phyloP scores from a whole-genome alignment of 2,797 vertebrate species.

The Crocidura indochinensis region DNA sequence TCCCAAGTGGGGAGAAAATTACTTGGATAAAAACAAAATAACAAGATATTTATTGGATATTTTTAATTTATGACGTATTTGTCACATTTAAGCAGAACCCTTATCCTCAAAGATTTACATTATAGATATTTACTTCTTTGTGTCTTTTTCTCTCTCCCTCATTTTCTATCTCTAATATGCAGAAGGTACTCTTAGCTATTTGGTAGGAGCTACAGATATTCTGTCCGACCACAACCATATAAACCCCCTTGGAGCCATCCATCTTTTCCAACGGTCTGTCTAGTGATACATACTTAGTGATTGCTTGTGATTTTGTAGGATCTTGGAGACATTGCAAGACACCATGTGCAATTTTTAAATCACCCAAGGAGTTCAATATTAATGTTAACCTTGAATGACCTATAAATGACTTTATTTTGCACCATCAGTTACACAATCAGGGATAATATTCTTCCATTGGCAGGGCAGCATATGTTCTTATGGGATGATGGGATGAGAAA shows the following conservation, averaged over 20 bases:
- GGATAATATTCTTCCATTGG: not conserved
- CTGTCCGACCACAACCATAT: not conserved
- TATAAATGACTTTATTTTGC: constrained; percentile 38
- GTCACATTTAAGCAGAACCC: constrained; percentile 63
- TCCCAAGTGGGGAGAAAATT: constrained; percentile 71
- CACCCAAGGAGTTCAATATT: not conserved
- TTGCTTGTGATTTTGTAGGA: not conserved
- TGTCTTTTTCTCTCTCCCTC: constrained; percentile 50
- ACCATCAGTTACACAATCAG: not conserved
- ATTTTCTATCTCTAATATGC: constrained; percentile 57
- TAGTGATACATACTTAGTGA: not conserved
- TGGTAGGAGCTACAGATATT: constrained; percentile 49
- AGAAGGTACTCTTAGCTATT: constrained; percentile 36
- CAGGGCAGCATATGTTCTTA: not conserved
- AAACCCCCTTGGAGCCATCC: not conserved
- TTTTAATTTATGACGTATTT: constrained; percentile 77
- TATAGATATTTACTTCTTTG: constrained; percentile 62
- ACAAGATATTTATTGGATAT: constrained; percentile 74
- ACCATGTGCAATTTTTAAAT: constrained; percentile 34
- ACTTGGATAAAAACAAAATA: constrained; percentile 77
- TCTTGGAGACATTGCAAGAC: constrained; percentile 18
- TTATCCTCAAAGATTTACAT: constrained; percentile 56
- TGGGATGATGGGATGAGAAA: not conserved
- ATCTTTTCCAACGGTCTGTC: constrained; percentile 46
- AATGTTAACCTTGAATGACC: constrained; percentile 41